Percentiles rank a stretch among this genome's conserved stretches.
phyloP scores from a whole-genome alignment of 2,888 invertebrate genomes.

The Andrena flavipes region DNA sequence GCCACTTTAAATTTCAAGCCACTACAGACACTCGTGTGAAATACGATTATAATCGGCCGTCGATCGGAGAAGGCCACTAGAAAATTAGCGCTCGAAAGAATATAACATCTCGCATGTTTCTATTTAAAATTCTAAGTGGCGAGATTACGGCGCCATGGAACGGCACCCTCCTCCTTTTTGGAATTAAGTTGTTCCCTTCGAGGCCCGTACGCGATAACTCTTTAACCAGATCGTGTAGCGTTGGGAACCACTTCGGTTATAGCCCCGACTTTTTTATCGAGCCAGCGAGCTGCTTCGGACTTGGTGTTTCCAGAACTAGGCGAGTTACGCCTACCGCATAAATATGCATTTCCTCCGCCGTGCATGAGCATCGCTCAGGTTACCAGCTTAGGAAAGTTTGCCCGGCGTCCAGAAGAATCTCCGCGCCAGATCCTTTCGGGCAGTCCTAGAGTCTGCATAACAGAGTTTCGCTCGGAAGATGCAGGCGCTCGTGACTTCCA shows the following conservation, averaged over 20 bases:
- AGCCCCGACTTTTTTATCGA: conserved; percentile 34
- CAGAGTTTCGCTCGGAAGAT: too few relatives aligned
- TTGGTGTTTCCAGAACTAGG: conserved; percentile 34
- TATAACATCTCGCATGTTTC: too few relatives aligned
- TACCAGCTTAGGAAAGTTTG: background rate
- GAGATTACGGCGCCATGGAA: background rate
- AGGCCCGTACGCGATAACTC: background rate
- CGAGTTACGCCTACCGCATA: conserved; percentile 51
- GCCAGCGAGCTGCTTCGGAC: conserved; percentile 33
- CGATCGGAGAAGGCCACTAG: too few relatives aligned
- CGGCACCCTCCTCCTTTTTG: background rate
- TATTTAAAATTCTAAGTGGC: background rate
- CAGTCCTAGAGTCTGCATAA: background rate
- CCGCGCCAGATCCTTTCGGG: background rate
- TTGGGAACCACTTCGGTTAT: conserved; percentile 5
- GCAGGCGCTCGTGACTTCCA: too few relatives aligned
- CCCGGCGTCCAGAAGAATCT: background rate
- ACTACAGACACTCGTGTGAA: too few relatives aligned
- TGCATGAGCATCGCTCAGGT: background rate
- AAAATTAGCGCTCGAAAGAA: too few relatives aligned
- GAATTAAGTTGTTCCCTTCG: conserved; percentile 1
- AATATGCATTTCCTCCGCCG: conserved; percentile 35
- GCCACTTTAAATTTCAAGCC: too few relatives aligned
- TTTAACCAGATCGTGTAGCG: background rate
- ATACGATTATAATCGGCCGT: too few relatives aligned